phyloP scores from a whole-genome alignment of 2,797 vertebrate genomes.

The Chaetophractus vellerosus region DNA sequence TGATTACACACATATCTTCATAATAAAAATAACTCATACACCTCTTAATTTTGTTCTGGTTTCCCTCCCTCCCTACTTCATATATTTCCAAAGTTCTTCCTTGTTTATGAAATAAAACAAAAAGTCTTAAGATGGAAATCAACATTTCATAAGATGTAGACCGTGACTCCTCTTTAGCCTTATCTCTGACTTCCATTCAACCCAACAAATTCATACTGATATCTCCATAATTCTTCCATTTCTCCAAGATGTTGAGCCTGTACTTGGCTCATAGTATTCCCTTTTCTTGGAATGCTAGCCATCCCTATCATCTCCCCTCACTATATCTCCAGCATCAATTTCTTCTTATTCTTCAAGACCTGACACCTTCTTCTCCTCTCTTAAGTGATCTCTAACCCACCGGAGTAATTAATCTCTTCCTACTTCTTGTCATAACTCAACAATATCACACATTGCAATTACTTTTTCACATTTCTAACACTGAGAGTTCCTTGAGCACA shows the following conservation, averaged over 20 bases:
- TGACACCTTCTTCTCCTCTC: neutral
- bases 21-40: neutral
- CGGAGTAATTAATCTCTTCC: constrained; percentile 28
- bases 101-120: neutral
- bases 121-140: neutral
- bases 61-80: neutral
- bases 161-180: neutral
- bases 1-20: neutral
- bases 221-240: neutral
- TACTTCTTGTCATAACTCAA: neutral
- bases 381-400: neutral
- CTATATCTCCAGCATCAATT: neutral
- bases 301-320: neutral
- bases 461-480: constrained; percentile 56
- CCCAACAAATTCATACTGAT: neutral
- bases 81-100: neutral
- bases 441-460: neutral
- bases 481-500: neutral
- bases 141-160: neutral
- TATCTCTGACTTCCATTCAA: neutral
- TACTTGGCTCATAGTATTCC: neutral
- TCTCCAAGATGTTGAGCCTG: neutral
- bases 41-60: neutral
- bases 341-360: neutral
- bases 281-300: neutral